These are phyloP conservation scores for Bombylius discolor DNA, from an alignment of 2,888 invertebrate genomes.

Conservation along the genomic window DNA sequence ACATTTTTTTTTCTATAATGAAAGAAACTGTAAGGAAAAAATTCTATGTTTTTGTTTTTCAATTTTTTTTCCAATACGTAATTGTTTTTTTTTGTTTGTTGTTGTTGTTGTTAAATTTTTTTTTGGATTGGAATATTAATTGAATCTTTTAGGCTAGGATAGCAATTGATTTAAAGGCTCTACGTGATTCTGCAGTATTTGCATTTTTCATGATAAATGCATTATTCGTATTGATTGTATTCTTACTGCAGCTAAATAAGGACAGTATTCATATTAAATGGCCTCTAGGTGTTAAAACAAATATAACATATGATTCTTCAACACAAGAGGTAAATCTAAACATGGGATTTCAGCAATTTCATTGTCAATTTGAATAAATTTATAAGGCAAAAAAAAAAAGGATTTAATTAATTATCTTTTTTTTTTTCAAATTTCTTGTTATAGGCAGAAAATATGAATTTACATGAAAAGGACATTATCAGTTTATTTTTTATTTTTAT, in stretches of 20 bases:
- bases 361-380: not conserved
- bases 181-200: constrained; percentile 90
- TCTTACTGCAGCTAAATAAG: constrained; percentile 96
- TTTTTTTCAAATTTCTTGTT: too few species aligned
- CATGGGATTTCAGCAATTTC: constrained; percentile 19
- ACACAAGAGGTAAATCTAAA: constrained; percentile 72
- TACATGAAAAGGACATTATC: too few species aligned
- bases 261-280: constrained; percentile 91
- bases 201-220: constrained; percentile 98
- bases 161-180: constrained; percentile 79
- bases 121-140: not conserved
- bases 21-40: too few species aligned
- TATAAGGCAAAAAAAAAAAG: too few species aligned
- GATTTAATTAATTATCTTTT: too few species aligned
- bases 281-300: constrained; percentile 90
- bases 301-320: constrained; percentile 80
- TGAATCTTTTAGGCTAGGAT: constrained; percentile 71
- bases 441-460: too few species aligned
- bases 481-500: too few species aligned
- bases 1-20: too few species aligned
- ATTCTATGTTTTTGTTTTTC: too few species aligned
- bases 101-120: too few species aligned
- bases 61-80: too few species aligned
- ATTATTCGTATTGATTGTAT: constrained; percentile 95
- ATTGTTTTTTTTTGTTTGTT: too few species aligned